These are phyloP conservation scores for Otis tarda DNA, from an alignment of 2,113 vertebrate species.

Conservation along the genomic window DNA sequence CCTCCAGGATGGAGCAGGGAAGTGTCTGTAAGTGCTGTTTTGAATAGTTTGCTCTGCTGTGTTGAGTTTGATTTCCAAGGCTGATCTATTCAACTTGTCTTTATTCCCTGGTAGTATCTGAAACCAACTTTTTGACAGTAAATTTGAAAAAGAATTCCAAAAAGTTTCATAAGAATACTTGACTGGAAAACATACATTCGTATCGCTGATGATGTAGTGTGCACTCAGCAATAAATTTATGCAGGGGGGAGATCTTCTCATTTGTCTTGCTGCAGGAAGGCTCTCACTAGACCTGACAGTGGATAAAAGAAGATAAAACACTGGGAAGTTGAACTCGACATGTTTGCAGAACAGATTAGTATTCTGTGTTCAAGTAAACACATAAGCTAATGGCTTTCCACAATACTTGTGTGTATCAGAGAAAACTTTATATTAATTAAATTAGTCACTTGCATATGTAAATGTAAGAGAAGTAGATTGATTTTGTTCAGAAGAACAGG, in stretches of 20 bases:
- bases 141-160: neutral
- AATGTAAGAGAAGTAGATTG: neutral
- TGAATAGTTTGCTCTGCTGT: neutral
- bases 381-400: neutral
- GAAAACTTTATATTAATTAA: neutral
- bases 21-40: neutral
- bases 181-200: neutral
- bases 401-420: neutral
- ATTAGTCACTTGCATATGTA: neutral
- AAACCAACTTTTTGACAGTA: neutral
- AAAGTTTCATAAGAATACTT: neutral
- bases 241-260: neutral
- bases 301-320: neutral
- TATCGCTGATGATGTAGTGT: neutral
- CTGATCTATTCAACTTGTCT: neutral
- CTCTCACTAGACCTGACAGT: neutral
- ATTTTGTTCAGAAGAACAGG: neutral
- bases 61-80: neutral
- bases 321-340: neutral
- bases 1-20: neutral
- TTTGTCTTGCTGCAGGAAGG: neutral
- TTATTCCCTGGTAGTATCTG: neutral
- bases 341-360: neutral
- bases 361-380: neutral
- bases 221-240: neutral